phyloP scores from a whole-genome alignment of 2,797 vertebrate species.

The Lindbergichthys nudifrons region DNA sequence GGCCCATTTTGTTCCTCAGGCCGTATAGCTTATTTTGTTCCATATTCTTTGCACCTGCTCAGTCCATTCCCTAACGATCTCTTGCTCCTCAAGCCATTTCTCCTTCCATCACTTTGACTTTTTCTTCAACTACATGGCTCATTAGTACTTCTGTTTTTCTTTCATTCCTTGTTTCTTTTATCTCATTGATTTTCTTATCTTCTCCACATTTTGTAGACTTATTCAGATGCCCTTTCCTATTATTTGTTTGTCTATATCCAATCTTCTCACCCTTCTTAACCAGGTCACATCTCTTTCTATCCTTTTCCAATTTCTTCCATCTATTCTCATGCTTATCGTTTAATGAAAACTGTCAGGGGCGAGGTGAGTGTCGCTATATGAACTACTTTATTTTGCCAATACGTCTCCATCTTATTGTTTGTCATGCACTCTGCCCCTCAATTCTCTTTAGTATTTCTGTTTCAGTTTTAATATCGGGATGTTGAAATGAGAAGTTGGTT shows the following conservation, averaged over 20 bases:
- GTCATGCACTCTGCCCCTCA: not conserved
- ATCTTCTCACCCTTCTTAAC: not conserved
- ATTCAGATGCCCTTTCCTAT: constrained; percentile 5
- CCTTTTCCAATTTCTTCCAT: constrained; percentile 2
- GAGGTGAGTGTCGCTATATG: constrained; percentile 1
- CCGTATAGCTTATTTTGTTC: constrained; percentile 57
- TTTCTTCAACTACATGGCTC: constrained; percentile 43
- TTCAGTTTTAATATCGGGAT: not conserved
- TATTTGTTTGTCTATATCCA: not conserved
- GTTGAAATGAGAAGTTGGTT: not conserved
- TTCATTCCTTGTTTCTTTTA: constrained; percentile 7
- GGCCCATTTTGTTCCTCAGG: constrained; percentile 38
- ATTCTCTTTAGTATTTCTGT: constrained; percentile 27
- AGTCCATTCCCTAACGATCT: constrained; percentile 27
- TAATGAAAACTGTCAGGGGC: not conserved
- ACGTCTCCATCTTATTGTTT: not conserved
- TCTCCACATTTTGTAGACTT: constrained; percentile 18
- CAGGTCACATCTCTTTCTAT: not conserved
- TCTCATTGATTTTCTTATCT: constrained; percentile 18
- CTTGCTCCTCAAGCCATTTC: constrained; percentile 39
- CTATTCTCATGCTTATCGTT: not conserved
- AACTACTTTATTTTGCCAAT: not conserved
- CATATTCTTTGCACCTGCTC: constrained; percentile 51
- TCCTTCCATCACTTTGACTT: constrained; percentile 47
- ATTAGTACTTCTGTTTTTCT: constrained; percentile 40